These are phyloP conservation scores for Dinocampus coccinellae DNA, from an alignment of 2,888 invertebrate species.

Conservation along the genomic window DNA sequence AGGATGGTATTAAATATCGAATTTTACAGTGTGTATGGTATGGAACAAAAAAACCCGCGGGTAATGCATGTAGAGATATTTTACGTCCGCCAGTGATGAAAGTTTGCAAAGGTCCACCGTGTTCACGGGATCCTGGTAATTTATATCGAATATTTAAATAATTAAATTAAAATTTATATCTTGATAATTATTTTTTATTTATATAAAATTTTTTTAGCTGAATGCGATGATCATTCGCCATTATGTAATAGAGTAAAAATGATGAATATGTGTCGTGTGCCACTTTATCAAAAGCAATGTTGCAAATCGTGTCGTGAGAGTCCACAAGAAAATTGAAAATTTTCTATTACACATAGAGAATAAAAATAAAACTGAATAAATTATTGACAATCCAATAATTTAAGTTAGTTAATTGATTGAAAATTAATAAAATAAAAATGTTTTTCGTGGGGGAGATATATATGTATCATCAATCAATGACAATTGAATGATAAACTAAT, in stretches of 20 bases:
- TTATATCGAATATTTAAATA: slow-evolving; percentile 6
- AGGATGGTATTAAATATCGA: slow-evolving; percentile 88
- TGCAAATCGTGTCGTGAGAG: slow-evolving; percentile 81
- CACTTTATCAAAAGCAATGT: slow-evolving; percentile 87
- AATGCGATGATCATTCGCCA: slow-evolving; percentile 85
- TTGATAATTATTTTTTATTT: slow-evolving; percentile 5
- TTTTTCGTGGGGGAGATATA: neutral
- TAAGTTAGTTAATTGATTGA: neutral
- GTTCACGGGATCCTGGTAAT: slow-evolving; percentile 70
- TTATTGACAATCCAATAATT: slow-evolving; percentile 12
- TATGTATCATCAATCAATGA: slow-evolving; percentile 7
- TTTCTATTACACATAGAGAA: neutral
- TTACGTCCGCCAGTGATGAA: slow-evolving; percentile 84
- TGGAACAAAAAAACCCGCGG: slow-evolving; percentile 85
- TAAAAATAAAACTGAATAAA: slow-evolving; percentile 8
- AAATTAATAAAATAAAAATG: neutral
- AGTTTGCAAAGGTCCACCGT: slow-evolving; percentile 80
- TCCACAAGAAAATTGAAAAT: slow-evolving; percentile 31
- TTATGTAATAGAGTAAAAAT: slow-evolving; percentile 89
- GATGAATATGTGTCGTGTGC: slow-evolving; percentile 89
- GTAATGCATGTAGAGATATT: slow-evolving; percentile 85
- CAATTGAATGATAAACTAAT: neutral
- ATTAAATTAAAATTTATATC: neutral
- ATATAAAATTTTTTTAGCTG: slow-evolving; percentile 70
- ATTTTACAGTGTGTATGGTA: slow-evolving; percentile 95